Percentiles rank a stretch among this genome's conserved stretches.
Evolutionary conservation across 1,140 invertebrate genomes (phyloP).

Genomic region (Melitaea cinxia): DNA sequence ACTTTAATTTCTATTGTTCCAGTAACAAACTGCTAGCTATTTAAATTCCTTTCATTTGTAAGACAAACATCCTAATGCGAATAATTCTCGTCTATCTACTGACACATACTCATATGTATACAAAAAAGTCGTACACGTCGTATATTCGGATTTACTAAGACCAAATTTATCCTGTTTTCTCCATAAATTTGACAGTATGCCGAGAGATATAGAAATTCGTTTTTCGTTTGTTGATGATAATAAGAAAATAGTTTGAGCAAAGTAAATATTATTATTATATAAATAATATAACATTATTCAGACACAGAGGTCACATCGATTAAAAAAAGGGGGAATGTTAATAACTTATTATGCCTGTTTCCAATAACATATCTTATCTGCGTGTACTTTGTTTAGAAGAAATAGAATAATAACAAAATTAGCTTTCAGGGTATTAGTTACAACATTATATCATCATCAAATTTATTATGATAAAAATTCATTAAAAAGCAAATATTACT

Average conservation of each 20-base stretch:
- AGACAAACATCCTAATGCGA: conserved; percentile 39
- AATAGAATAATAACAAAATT: no score
- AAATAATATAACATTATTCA: no score
- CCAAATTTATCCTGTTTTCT: neutral
- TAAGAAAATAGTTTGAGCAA: neutral
- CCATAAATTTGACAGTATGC: neutral
- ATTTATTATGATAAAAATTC: no score
- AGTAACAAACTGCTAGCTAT: conserved; percentile 16
- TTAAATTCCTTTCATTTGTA: conserved; percentile 33
- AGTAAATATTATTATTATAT: no score
- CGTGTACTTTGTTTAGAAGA: no score
- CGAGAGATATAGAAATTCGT: neutral
- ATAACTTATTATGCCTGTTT: no score
- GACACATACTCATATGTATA: neutral
- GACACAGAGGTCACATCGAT: no score
- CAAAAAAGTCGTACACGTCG: neutral
- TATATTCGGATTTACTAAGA: neutral
- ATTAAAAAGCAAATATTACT: no score
- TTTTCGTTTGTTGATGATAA: neutral
- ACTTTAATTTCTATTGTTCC: neutral
- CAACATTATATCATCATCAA: no score
- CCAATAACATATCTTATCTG: no score
- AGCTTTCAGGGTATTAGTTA: no score
- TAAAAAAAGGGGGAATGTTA: no score
- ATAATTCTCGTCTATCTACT: conserved; percentile 23